Conservation (phyloP, 1,140 invertebrate species). For the Spodoptera frugiperda region DNA sequence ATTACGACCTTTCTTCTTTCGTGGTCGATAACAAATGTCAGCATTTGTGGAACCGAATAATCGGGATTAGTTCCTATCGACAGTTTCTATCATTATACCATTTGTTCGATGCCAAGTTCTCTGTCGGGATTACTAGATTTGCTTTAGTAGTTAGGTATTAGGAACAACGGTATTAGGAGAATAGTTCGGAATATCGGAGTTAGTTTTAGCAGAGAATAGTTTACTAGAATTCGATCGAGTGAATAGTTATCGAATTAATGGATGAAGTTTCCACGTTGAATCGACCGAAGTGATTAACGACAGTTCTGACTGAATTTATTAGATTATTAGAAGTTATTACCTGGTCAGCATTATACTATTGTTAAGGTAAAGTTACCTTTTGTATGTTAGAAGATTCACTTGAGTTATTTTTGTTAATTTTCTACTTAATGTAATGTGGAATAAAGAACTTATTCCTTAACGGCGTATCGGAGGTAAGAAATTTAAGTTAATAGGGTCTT, state of each 20-base stretch:
- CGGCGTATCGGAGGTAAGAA: no score
- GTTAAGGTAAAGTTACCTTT: no score
- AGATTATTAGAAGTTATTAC: no score
- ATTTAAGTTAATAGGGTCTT: no score
- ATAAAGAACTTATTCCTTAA: no score
- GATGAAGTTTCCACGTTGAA: conserved; percentile 1
- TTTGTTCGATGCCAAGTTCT: neutral
- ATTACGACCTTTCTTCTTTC: no score
- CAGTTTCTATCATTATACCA: neutral
- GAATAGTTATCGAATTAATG: conserved; percentile 11
- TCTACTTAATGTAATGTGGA: no score
- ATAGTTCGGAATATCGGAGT: neutral
- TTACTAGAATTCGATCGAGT: conserved; percentile 3
- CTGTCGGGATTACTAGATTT: neutral
- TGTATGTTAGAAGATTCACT: no score
- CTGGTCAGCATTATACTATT: no score
- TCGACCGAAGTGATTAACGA: neutral
- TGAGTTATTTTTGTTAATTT: no score
- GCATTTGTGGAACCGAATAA: neutral
- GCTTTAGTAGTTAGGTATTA: neutral
- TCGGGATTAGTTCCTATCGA: conserved; percentile 5
- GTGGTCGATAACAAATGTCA: conserved; percentile 4
- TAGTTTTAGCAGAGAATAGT: conserved; percentile 7
- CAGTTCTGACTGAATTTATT: neutral
- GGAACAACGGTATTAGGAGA: neutral